Evolutionary conservation across 1,140 invertebrate species (phyloP).

Genomic region (Dinothrombium tinctorium): DNA sequence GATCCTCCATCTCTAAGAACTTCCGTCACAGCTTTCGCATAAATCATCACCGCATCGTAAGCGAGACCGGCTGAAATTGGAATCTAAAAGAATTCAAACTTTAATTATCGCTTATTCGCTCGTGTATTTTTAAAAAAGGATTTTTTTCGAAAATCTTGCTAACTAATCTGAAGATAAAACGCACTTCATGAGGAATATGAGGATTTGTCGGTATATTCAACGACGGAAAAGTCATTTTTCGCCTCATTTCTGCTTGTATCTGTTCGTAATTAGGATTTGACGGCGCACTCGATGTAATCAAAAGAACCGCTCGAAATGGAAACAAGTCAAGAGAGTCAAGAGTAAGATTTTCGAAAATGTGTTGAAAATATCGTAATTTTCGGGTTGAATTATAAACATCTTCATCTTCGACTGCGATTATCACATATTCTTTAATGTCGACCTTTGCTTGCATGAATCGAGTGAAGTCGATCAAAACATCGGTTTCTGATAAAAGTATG

Average conservation of each 20-base stretch:
- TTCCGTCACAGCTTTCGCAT: conserved; percentile 49
- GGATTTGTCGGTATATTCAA: conserved; percentile 48
- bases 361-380: conserved; percentile 5
- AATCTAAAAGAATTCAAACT: conserved; percentile 28
- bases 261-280: conserved; percentile 11
- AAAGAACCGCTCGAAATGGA: conserved; percentile 41
- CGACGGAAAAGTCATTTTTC: conserved; percentile 35
- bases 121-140: no score
- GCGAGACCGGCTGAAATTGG: conserved; percentile 60
- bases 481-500: conserved; percentile 58
- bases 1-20: conserved; percentile 36
- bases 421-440: conserved; percentile 48
- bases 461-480: conserved; percentile 53
- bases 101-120: conserved; percentile 3
- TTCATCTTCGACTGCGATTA: conserved; percentile 63
- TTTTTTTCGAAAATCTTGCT: no score
- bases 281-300: conserved; percentile 27
- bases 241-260: conserved; percentile 16
- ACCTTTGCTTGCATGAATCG: conserved; percentile 35
- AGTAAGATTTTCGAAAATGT: background rate
- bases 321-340: background rate
- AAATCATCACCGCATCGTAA: conserved; percentile 65
- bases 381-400: conserved; percentile 47
- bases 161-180: conserved; percentile 19
- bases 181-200: conserved; percentile 22